Percentiles rank a stretch among this genome's conserved stretches.
phyloP scores from a whole-genome alignment of 2,797 vertebrate species.

The Cryptoprocta ferox region DNA sequence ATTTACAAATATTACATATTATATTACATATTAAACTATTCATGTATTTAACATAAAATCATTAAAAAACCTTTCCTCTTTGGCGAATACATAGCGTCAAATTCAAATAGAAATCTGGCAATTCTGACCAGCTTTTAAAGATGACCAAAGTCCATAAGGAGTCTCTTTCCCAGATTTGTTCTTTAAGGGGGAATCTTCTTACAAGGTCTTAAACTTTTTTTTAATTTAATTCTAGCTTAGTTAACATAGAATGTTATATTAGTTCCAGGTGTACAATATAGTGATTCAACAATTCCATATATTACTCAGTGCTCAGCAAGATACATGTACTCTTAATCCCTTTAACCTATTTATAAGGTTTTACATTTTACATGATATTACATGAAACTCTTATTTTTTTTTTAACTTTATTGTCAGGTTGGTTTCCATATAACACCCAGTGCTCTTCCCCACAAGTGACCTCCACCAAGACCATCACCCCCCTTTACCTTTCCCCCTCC shows the following conservation, averaged over 20 bases:
- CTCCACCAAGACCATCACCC: no score
- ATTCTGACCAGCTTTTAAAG: conserved; percentile 12
- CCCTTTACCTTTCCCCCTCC: no score
- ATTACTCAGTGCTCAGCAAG: not conserved
- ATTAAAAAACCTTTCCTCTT: not conserved
- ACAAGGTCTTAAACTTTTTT: not conserved
- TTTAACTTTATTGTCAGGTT: no score
- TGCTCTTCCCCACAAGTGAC: no score
- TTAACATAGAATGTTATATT: not conserved
- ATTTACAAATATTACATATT: not conserved
- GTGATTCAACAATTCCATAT: not conserved
- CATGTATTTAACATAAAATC: not conserved
- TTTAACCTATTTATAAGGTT: not conserved
- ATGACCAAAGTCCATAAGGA: not conserved
- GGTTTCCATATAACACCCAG: no score
- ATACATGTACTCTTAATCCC: not conserved
- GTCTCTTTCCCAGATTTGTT: not conserved
- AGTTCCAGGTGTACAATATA: not conserved
- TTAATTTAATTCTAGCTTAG: not conserved
- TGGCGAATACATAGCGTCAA: not conserved
- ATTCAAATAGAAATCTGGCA: not conserved
- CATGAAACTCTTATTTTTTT: not conserved
- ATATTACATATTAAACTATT: not conserved
- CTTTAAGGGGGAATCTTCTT: not conserved
- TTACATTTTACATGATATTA: not conserved